Evolutionary conservation across 1,140 invertebrate species (phyloP), one percentile per base, ranked within the genome.

Genomic region (Drosophila nigrodunni): DNA sequence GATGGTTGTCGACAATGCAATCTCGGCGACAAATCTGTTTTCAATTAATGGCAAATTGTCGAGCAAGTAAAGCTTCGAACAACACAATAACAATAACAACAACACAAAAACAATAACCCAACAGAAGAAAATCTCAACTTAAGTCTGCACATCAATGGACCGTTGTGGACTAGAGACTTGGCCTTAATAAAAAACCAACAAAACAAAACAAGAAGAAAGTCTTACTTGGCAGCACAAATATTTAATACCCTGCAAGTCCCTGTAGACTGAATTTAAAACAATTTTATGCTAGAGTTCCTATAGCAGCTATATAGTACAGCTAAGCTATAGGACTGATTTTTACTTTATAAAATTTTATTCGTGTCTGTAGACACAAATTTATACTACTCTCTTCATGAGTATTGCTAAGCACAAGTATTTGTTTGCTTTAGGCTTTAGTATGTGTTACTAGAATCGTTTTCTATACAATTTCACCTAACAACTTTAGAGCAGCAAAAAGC

Each of bases 11-110:
- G 80, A 88, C 83, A 88, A 89, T 88, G 80, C 83, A 88, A 88
- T 88, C 85, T 88, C 80, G 46, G 62, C 71, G 74, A 75, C 85
- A 88, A 89, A 88, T 88, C 85, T 88, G 77, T 89, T 89, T 89
- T 88, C 83, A 88, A 89, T 88, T 89, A 88, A 88, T 89, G 85
- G 74, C 85, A 88, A 88, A 88, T 89, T 88, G 83, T 89, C 77
- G 74, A 78, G 80, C 62, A 72, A 70, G 80, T 77, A 71, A 76
- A 80, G 78, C 78, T 72, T 74, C 65, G 46, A 57, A 37, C 80
- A 57, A 30, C 37, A 25, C 7, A 55, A 55, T 49, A 62, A 68
- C 57, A 74, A 69, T n/a, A 71, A 57, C 49, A 76, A 57, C n/a
- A 34, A 39, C 43, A 50, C 65, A 77, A 64, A 55, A 25, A 61